Evolutionary conservation across 2,797 vertebrate genomes (phyloP).

Genomic region (Setipinna tenuifilis): DNA sequence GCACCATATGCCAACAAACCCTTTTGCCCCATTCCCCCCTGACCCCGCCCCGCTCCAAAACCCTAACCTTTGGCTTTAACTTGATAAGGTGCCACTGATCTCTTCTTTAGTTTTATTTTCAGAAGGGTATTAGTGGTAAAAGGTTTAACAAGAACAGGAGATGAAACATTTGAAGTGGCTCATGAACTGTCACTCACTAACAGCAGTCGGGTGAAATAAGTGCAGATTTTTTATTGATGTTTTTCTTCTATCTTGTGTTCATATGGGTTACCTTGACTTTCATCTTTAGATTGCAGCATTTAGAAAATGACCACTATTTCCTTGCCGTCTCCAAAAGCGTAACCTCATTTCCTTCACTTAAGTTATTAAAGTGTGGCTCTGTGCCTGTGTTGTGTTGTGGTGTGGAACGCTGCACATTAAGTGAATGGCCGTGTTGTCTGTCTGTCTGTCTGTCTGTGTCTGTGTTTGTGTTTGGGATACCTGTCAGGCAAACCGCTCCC

Average conservation of each 20-base stretch:
- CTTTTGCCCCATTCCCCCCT: neutral
- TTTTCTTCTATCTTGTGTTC: neutral
- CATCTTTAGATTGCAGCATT: neutral
- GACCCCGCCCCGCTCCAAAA: no score
- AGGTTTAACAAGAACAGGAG: conserved; percentile 7
- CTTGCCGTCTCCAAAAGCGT: neutral
- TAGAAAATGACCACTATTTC: conserved; percentile 10
- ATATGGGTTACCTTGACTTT: neutral
- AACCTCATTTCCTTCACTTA: neutral
- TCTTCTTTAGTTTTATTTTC: neutral
- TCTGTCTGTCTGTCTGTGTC: conserved; percentile 37
- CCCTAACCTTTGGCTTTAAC: neutral
- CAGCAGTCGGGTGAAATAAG: neutral
- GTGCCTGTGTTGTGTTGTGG: neutral
- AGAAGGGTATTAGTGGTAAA: neutral
- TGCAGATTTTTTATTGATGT: neutral
- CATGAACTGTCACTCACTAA: neutral
- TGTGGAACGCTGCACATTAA: neutral
- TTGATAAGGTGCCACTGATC: conserved; percentile 20
- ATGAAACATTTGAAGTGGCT: neutral
- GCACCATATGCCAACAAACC: conserved; percentile 10
- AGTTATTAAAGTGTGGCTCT: neutral
- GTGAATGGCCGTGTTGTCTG: neutral
- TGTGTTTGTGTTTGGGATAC: conserved; percentile 50
- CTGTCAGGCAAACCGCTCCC: conserved; percentile 90